Conservation (phyloP, 2,797 vertebrate genomes). For the Chrysocyon brachyurus region DNA sequence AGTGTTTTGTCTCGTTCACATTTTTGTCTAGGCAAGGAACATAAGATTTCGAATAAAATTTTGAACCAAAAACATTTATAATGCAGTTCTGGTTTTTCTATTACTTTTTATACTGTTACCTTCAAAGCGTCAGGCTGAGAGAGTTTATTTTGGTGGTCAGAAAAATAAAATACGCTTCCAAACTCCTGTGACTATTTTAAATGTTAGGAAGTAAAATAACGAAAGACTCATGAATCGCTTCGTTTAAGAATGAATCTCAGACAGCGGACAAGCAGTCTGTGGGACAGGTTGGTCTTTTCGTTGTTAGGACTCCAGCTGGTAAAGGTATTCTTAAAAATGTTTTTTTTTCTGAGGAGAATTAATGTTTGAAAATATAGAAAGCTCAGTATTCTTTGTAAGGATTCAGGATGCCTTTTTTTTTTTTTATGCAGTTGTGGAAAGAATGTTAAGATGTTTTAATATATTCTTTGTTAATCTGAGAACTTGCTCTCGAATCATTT, state of each 20-base stretch:
- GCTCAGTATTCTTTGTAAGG: conserved; percentile 81
- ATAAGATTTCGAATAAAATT: conserved; percentile 85
- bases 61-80: conserved; percentile 90
- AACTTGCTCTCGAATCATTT: conserved; percentile 67
- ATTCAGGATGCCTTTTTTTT: conserved; percentile 83
- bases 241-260: conserved; percentile 87
- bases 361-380: conserved; percentile 79
- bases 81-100: conserved; percentile 88
- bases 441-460: conserved; percentile 89
- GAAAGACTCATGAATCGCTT: conserved; percentile 83
- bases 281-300: conserved; percentile 81
- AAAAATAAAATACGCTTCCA: conserved; percentile 87
- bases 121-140: conserved; percentile 86
- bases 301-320: conserved; percentile 79
- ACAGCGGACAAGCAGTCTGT: conserved; percentile 80
- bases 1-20: conserved; percentile 69
- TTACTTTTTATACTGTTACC: conserved; percentile 89
- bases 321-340: conserved; percentile 82
- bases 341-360: conserved; percentile 79
- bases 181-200: conserved; percentile 88
- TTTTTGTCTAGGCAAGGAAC: conserved; percentile 86
- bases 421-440: conserved; percentile 83
- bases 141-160: conserved; percentile 90
- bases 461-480: conserved; percentile 84
- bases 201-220: conserved; percentile 88